A percentile compares a stretch with the other conserved stretches of the same genome.
Evolutionary conservation across 2,888 invertebrate genomes (phyloP).

Genomic region (Trachelus troglodyta): DNA sequence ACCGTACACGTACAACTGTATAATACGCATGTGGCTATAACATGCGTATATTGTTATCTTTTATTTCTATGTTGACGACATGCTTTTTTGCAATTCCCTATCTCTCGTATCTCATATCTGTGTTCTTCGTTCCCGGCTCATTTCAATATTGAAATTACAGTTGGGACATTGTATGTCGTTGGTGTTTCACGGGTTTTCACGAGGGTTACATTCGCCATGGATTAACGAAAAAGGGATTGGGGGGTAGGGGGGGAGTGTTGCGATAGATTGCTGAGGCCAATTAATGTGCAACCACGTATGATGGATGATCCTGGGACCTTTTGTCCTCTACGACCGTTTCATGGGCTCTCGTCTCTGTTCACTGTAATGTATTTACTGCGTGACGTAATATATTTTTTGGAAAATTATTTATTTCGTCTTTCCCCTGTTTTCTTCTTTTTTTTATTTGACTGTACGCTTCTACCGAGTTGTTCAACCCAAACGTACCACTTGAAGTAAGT

Average conservation of each 20-base stretch:
- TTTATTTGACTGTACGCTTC: no score
- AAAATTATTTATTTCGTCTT: no score
- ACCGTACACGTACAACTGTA: no score
- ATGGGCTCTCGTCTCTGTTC: no score
- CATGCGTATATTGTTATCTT: no score
- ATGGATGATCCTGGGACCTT: background rate
- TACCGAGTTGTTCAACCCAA: no score
- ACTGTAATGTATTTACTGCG: no score
- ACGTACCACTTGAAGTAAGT: no score
- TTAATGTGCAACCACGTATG: background rate
- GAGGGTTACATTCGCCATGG: background rate
- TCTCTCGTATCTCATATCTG: constrained; percentile 1
- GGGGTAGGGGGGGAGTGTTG: background rate
- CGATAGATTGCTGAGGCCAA: background rate
- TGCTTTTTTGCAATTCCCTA: constrained; percentile 2
- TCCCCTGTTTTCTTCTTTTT: no score
- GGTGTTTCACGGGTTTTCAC: constrained; percentile 14
- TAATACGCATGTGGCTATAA: no score
- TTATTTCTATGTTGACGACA: no score
- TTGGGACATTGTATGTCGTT: constrained; percentile 2
- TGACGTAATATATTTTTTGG: no score
- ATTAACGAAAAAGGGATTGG: background rate
- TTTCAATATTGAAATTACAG: constrained; percentile 6
- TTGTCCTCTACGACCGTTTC: background rate
- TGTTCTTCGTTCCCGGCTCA: background rate